A percentile compares a stretch with the other conserved stretches of the same genome.
phyloP scores from a whole-genome alignment of 1,140 invertebrate species.

The Littorina saxatilis region DNA sequence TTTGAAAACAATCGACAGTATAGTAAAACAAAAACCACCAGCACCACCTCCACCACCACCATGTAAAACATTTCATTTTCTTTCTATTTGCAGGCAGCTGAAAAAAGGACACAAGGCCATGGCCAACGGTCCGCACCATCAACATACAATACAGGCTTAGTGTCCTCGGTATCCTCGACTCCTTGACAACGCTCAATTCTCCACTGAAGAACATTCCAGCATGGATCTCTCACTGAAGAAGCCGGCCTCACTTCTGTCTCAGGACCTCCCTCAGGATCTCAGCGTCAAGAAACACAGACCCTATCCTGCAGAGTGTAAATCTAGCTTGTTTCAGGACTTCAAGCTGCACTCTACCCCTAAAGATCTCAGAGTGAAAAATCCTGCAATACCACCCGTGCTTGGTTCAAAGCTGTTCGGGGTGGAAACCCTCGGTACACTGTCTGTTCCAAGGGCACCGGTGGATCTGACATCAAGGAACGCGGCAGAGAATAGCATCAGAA shows the following conservation, averaged over 20 bases:
- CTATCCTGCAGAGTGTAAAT: not conserved
- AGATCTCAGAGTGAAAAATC: too few relatives aligned
- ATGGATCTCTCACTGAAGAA: slow-evolving; percentile 29
- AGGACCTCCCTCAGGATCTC: slow-evolving; percentile 13
- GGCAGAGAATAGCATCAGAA: not conserved
- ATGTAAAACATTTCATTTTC: not conserved
- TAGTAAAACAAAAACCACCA: not conserved
- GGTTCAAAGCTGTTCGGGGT: not conserved
- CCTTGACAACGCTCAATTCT: too few relatives aligned
- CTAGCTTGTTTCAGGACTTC: not conserved
- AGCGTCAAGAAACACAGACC: not conserved
- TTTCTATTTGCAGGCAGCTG: not conserved
- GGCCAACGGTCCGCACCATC: too few relatives aligned
- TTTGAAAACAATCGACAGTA: too few relatives aligned
- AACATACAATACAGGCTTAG: not conserved
- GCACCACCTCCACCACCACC: not conserved
- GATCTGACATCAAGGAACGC: not conserved
- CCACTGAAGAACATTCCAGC: not conserved
- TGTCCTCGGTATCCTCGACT: not conserved
- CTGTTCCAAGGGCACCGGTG: not conserved
- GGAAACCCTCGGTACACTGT: not conserved
- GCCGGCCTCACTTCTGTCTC: not conserved
- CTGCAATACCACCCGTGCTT: not conserved
- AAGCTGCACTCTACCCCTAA: not conserved
- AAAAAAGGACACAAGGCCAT: not conserved